Evolutionary conservation across 1,140 invertebrate genomes (phyloP).

Genomic region (Antheraea pernyi): DNA sequence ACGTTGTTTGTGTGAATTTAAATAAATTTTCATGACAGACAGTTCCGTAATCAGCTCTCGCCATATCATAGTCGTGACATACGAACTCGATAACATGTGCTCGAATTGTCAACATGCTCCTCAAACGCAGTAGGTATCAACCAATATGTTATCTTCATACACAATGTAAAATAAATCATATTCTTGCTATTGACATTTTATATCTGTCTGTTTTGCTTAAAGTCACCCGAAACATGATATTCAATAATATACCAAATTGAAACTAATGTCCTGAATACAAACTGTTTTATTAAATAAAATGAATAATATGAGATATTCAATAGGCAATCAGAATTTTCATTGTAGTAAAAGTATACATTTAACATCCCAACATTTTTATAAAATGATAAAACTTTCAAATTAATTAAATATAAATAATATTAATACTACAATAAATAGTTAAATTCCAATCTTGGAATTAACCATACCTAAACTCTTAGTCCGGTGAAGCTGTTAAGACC

Average conservation of each 20-base stretch:
- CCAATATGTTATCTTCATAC: background rate
- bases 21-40: conserved; percentile 79
- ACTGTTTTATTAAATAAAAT: too few relatives aligned
- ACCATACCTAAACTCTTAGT: too few relatives aligned
- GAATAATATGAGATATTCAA: too few relatives aligned
- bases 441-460: too few relatives aligned
- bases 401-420: too few relatives aligned
- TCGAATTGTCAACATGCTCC: conserved; percentile 31
- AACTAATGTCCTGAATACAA: background rate
- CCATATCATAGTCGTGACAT: conserved; percentile 65
- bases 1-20: conserved; percentile 79
- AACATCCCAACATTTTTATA: too few relatives aligned
- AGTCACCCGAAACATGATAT: background rate
- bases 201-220: background rate
- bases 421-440: too few relatives aligned
- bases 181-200: background rate
- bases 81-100: conserved; percentile 58
- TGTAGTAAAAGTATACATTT: too few relatives aligned
- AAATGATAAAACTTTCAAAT: too few relatives aligned
- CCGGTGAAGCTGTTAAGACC: too few relatives aligned
- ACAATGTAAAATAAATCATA: background rate
- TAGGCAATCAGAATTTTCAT: too few relatives aligned
- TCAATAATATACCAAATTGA: background rate
- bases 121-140: conserved; percentile 19
- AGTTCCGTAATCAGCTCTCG: conserved; percentile 76